Percentiles rank a stretch among this genome's conserved stretches.
phyloP scores from a whole-genome alignment of 2,113 vertebrate species.

The Ursus arctos region DNA sequence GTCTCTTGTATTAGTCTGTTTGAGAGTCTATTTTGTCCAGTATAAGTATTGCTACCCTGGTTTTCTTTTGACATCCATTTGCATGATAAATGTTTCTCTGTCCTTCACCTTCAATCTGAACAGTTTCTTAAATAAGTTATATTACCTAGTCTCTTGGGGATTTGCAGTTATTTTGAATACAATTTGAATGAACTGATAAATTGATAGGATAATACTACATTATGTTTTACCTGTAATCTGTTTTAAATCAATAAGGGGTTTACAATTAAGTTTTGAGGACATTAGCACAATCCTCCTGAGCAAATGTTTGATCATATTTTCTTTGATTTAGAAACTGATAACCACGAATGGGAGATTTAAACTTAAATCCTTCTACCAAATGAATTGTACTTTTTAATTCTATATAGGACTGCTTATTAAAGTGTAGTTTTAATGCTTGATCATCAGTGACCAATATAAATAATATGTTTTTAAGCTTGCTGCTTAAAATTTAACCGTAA shows the following conservation, averaged over 20 bases:
- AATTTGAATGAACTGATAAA: slow-evolving; percentile 25
- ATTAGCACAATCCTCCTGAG: not conserved
- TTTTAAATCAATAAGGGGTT: not conserved
- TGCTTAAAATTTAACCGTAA: slow-evolving; percentile 42
- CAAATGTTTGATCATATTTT: slow-evolving; percentile 55
- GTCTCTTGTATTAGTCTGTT: not conserved
- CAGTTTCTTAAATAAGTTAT: not conserved
- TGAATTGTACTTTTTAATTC: not conserved
- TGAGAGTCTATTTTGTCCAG: not conserved
- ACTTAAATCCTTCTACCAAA: not conserved
- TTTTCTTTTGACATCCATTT: not conserved
- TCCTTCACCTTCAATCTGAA: not conserved
- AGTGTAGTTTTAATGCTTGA: slow-evolving; percentile 29
- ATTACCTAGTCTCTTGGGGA: not conserved
- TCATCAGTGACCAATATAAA: not conserved
- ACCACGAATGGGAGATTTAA: not conserved
- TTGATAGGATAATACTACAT: not conserved
- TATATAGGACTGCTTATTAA: not conserved
- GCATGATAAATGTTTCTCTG: not conserved
- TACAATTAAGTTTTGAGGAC: not conserved
- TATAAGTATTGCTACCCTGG: not conserved
- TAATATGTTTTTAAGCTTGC: not conserved
- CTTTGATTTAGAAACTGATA: not conserved
- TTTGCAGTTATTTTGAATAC: slow-evolving; percentile 46
- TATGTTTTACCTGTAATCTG: slow-evolving; percentile 28